phyloP scores from a whole-genome alignment of 2,888 invertebrate genomes.

The Megamerina dolium region DNA sequence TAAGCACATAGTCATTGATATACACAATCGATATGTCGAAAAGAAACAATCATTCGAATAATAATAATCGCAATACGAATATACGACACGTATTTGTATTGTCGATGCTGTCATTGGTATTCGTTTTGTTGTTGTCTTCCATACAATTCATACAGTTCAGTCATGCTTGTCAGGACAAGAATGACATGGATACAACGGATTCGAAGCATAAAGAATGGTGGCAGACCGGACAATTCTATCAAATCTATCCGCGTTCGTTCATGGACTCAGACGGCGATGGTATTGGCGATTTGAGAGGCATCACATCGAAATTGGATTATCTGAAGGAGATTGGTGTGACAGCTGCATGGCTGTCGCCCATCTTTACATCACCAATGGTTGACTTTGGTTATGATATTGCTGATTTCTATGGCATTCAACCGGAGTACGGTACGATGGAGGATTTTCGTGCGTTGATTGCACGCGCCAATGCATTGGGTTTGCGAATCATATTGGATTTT shows the following conservation, averaged over 20 bases:
- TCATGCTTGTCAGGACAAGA: constrained; percentile 18
- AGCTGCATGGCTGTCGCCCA: constrained; percentile 60
- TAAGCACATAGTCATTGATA: too few species aligned
- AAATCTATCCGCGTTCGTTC: constrained; percentile 71
- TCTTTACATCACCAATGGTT: constrained; percentile 58
- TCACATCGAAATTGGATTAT: constrained; percentile 53
- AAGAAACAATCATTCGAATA: too few species aligned
- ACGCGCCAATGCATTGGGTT: constrained; percentile 44
- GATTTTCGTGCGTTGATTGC: constrained; percentile 52
- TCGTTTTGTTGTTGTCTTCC: too few species aligned
- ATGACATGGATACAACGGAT: neutral
- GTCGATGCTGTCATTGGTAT: too few species aligned
- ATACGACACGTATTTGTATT: too few species aligned
- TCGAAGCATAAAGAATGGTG: constrained; percentile 28
- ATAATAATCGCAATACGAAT: too few species aligned
- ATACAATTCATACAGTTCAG: too few species aligned
- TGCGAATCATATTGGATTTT: constrained; percentile 58
- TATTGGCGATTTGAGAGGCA: constrained; percentile 56
- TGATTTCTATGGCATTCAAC: constrained; percentile 54
- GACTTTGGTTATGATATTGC: constrained; percentile 64
- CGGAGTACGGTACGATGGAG: constrained; percentile 54
- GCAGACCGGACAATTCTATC: constrained; percentile 55
- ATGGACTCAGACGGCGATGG: constrained; percentile 71
- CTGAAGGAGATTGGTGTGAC: constrained; percentile 53
- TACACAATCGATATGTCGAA: too few species aligned